Base-by-base conservation (phyloP, 64 coral and sea anemone species). In the Montipora cactus region DNA sequence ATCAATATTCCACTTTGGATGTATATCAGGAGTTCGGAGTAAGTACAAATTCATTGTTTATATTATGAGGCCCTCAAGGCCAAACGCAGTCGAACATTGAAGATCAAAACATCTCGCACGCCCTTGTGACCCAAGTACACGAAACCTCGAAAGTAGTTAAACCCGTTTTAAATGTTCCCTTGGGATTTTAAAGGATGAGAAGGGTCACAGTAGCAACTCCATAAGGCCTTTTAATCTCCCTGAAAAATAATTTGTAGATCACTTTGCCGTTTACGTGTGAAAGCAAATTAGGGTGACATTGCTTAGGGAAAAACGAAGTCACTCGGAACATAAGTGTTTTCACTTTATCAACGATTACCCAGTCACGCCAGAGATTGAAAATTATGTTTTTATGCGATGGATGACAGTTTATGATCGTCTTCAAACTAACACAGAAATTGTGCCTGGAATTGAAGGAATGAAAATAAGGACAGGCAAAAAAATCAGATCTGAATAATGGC, bases 1-100 rank as follows among this genome's bases (percentile, higher is more conserved):
- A 75, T 98, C 9, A 95, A 95, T 44, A 95, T 98, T 64, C 96
- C 96, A 1, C 79, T 98, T 2, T 98, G 90, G 37, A 98, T 91
- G 84, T 98, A 84, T 16, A 89, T 85, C 44, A 79, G 75, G 45
- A 87, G 75, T 3, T 72, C 81, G 5, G 68, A 93, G 92, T 93
- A 93, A 93, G 92, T 93, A 11, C 13, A 64, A 82, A 74, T 71
- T 57, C 50, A 50, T 23, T 13, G 22, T 69, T 86, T 16, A 45
- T 22, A 22, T 86, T 64, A 49, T 57, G 66, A 18, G 16, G 44
- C 64, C 19, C 45, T 64, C 14, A 12, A 9, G 13, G 44, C 44
- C 5, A 49, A 61, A 72, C 5, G 20, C 62, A 86, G 47, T 62
- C 61, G 59, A 62, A 4, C 8, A 67, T 37, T 37, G 18, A 69